Base-by-base conservation (phyloP, 2,888 invertebrate genomes). In the Mechanitis mazaeus region DNA sequence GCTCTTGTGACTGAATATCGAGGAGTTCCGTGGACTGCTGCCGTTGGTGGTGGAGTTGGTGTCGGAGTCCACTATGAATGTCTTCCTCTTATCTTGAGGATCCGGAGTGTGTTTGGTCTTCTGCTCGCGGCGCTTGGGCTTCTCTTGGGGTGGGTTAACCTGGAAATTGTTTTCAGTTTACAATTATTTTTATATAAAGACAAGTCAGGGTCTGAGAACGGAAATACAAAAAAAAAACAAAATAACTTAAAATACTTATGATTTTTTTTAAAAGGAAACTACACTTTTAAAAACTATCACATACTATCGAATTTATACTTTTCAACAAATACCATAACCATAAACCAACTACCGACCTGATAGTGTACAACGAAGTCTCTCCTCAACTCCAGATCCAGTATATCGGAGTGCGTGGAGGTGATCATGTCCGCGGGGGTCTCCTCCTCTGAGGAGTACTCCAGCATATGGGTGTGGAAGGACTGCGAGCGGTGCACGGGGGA, bases 401-500 rank as follows among this genome's bases (percentile, higher is more conserved):
- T 85, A 47, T 89, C 89, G 0, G 88, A 87, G 62, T 85, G 87
- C 0, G 88, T 86, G 9, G 89, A 89, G 0, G 83, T 81, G 58
- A 85, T 69, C 89, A 89, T 87, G 9, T 50, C 50, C 2, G 31
- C 50, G 31, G 50, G 50, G 31, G 50, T 50, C 9, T 50, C 81
- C 63, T 83, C 88, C 54, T 83, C 83, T 0, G 89, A 88, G 45
- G 88, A 88, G 78, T 85, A 88, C 74, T 86, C 85, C 65, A 84
- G 72, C 56, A 83, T 80, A 45, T 86, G 72, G 38, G 85, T 85
- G 78, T 91, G 90, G 85, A 91, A 90, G 7, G 91, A 91, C 61
- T 90, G 89, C 0, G 90, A 90, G 12, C 91, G 84, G 73, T 90
- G 91, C 11, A 90, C 90, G 1, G 90, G 91, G 0, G 91, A 91